Evolutionary conservation across 2,888 invertebrate genomes (phyloP), one percentile per base, ranked within the genome.

Genomic region (Scrobipalpa atriplicella): DNA sequence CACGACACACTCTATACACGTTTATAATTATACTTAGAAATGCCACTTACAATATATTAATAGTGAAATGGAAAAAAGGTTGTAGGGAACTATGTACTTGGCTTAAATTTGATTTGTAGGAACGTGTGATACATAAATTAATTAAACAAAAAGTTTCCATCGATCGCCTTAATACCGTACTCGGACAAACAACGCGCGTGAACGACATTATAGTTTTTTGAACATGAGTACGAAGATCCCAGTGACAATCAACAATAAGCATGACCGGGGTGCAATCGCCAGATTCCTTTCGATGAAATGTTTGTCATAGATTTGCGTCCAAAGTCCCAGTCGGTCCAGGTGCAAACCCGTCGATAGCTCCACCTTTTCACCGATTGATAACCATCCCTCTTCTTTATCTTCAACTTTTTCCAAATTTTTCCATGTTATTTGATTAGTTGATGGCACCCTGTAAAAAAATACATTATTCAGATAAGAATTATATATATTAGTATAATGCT

Each of bases 301-400:
- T 0, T 80, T 69, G n/a, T 79, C 64, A 73, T 90, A 90, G 16
- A 90, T 77, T 2, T 81, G 76, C 0, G 82, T 82, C 90, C 90
- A 90, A 5, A 88, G 72, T 3, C 69, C 67, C 65, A 89, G 71
- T 0, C 90, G 81, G 5, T 78, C 72, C 41, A 74, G 60, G 70
- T 89, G 85, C 9, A 87, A 51, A 1, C 88, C 88, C 9, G 62
- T 74, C 64, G 65, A 65, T 43, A 71, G 29, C 10, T 51, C 66
- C 0, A 77, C 67, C 21, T 76, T 68, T 0, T 69, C 64, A 5
- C 70, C 78, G 38, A 90, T 86, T 1, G 78, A 78, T n/a, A 90
- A 68, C 81, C 82, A 87, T 39, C 75, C 71, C 69, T 90, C 90
- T 0, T 80, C 73, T 0, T 67, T 52, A 2, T 77, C 78, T 1